Base-by-base conservation (phyloP, 2,113 vertebrate genomes). In the Dissostichus mawsoni region DNA sequence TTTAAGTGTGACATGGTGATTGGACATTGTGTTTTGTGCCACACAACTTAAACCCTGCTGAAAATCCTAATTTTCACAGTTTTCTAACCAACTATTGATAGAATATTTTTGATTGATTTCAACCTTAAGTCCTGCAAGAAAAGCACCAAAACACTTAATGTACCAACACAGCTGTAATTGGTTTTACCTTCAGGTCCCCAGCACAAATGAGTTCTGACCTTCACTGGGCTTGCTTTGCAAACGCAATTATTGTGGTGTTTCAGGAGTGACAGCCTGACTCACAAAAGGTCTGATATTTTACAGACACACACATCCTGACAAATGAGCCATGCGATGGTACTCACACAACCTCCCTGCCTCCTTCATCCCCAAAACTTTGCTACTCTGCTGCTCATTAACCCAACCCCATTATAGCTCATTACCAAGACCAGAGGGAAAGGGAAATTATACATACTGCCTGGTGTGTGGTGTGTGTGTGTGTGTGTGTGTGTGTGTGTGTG, bases 381-480 rank as follows among this genome's bases (percentile, higher is more conserved):
- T 82, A 64, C 44, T 88, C 69, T 80, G 50, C 88, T 86, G 81
- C 74, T 91, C 86, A 92, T 92, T 91, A 92, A 85, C 84, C 47
- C 79, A 65, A 47, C 77, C 72, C 74, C 83, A 82, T 90, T 90
- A 87, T 51, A 80, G 74, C 84, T 90, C 87, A 87, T 91, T 90
- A 82, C 56, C 66, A 7, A 81, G 80, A 87, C 77, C 76, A 70
- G 71, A 65, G 59, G 74, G 81, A 75, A 67, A 50, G 16, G 44
- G 78, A 63, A 52, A 59, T 56, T 69, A 67, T 33, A 45, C 76
- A 62, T 56, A 78, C 76, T 71, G 63, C 45, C 44, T 29, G 29
- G 29, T 29, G 29, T 29, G 3, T 29, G n/a, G 50, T 45, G 33
- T 20, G 8, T n/a, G 25, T 50, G 23, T 67, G 3, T 45, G 2